Conservation (phyloP, 2,113 vertebrate genomes). For the Xenopus laevis region DNA sequence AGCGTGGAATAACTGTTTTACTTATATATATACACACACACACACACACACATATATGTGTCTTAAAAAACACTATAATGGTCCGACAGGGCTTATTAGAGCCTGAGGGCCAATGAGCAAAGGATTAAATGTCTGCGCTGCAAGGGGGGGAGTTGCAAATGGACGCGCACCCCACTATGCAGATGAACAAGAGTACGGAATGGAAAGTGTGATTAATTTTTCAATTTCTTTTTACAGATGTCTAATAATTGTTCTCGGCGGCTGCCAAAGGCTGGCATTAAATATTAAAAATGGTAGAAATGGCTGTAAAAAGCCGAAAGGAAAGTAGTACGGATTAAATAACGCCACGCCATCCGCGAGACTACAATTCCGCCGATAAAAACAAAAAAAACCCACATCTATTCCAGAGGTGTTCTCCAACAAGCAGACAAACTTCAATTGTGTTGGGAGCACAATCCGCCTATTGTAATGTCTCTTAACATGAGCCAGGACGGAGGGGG, state of each 20-base stretch:
- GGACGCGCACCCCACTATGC: conserved; percentile 66
- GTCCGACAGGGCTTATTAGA: no score
- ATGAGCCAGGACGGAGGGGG: not conserved
- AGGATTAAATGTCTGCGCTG: conserved; percentile 52
- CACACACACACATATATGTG: no score
- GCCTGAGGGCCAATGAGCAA: conserved; percentile 45
- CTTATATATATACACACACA: no score
- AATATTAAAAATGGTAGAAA: conserved; percentile 91
- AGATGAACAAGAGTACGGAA: conserved; percentile 74
- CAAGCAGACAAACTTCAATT: not conserved
- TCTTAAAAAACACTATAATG: no score
- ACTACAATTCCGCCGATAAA: not conserved
- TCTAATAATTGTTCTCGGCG: conserved; percentile 90
- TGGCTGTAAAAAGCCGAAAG: conserved; percentile 84
- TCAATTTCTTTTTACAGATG: conserved; percentile 93
- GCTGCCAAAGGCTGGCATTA: conserved; percentile 90
- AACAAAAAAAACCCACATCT: not conserved
- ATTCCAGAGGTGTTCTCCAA: conserved; percentile 11
- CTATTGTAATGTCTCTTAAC: not conserved
- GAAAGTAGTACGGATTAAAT: conserved; percentile 94
- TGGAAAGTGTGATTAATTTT: conserved; percentile 94
- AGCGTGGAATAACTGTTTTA: no score
- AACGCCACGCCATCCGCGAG: conserved; percentile 80
- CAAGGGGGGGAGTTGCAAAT: not conserved
- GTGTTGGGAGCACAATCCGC: conserved; percentile 3